Base-by-base conservation (phyloP, 2,888 invertebrate species). In the Caenorhabditis sp. region DNA sequence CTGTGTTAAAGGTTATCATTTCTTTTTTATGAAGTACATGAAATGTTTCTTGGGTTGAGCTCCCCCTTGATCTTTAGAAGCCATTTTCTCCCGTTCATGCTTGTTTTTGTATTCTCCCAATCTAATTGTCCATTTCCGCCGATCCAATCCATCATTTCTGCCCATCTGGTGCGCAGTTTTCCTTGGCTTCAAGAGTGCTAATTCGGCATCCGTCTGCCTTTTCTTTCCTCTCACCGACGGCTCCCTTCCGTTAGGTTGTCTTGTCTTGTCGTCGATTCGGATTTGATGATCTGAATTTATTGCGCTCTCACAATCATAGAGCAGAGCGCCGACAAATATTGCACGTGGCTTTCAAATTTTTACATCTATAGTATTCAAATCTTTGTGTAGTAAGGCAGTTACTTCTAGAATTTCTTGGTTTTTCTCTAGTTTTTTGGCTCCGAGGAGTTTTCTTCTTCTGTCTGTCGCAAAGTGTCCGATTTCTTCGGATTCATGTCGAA, bases 101-200 rank as follows among this genome's bases (percentile, higher is more conserved):
- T 20, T 22, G 35, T 72, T 72, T 72, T 72, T 20, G 24, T 22
- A 50, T 47, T 26, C 40, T 70, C 28, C 47, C 53, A 65, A 72
- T 58, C 56, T 65, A 64, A 72, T 72, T 72, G 50, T 18, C 26
- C 35, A 47, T 50, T 56, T 72, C 58, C 58, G 37, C 28, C 35
- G 28, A 64, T 58, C 55, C 35, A 65, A 72, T 72, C 47, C 72
- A 72, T 72, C 72, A 72, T 72, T 65, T 56, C 56, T 56, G 58
- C 24, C 72, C 72, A 72, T 72, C 72, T 72, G 72, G 64, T 40
- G 72, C 56, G 32, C 62, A 28, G 64, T 72, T 72, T 72, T 72
- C 64, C 35, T n/a, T 3, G 44, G 32, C 61, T 62, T 56, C 64
- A 72, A 62, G 62, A 62, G 62, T 64, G 64, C 71, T 72, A 64